phyloP scores from a whole-genome alignment of 2,113 vertebrate species.

The Tretioscincus oriximinensis region DNA sequence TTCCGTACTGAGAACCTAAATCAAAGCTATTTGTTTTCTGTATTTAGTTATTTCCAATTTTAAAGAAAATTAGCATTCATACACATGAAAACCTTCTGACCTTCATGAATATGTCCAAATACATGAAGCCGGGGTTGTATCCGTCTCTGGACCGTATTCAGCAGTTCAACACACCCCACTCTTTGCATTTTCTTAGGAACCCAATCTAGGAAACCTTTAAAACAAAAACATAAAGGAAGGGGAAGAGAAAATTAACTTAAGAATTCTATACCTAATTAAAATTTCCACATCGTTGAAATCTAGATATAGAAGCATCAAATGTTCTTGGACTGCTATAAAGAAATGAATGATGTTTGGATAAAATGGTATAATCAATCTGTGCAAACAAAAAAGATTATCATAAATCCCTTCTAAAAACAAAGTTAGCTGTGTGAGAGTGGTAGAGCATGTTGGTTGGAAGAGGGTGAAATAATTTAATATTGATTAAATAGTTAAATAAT shows the following conservation, averaged over 20 bases:
- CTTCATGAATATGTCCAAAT: conserved; percentile 97
- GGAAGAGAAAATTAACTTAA: conserved; percentile 10
- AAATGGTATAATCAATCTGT: conserved; percentile 21
- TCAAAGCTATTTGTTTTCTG: background rate
- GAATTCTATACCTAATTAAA: background rate
- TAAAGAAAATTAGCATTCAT: background rate
- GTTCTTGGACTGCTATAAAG: background rate
- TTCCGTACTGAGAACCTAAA: background rate
- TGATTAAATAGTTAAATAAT: conserved; percentile 16
- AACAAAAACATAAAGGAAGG: conserved; percentile 23
- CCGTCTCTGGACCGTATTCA: conserved; percentile 93
- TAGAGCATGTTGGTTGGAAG: no score
- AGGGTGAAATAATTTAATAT: no score
- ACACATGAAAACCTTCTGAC: conserved; percentile 65
- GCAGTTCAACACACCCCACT: conserved; percentile 93
- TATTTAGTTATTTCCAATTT: background rate
- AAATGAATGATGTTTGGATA: conserved; percentile 20
- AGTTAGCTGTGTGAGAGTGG: background rate
- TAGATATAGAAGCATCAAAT: background rate
- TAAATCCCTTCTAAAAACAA: conserved; percentile 1
- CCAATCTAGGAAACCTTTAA: conserved; percentile 93
- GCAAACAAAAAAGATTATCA: background rate
- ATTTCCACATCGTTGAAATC: conserved; percentile 12
- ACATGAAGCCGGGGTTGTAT: conserved; percentile 92
- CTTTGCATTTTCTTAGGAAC: conserved; percentile 97